A percentile compares a stretch with the other conserved stretches of the same genome.
phyloP scores from a whole-genome alignment of 2,113 vertebrate species.

The Osmerus eperlanus region DNA sequence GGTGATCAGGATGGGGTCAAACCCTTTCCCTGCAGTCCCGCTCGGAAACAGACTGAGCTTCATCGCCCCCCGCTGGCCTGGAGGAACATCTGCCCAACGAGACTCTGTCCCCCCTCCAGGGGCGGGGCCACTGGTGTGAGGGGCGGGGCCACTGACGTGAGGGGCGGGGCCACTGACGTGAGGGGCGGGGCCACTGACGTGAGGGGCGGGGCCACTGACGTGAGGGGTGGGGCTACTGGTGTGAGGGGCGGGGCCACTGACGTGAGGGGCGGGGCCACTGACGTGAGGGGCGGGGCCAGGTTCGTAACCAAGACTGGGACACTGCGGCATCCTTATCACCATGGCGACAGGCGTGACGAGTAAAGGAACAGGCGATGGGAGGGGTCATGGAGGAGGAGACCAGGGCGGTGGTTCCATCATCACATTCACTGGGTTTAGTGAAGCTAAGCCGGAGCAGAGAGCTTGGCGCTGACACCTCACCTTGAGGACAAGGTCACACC shows the following conservation, averaged over 20 bases:
- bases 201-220: not conserved
- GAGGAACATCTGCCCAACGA: not conserved
- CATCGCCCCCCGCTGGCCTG: conserved; percentile 12
- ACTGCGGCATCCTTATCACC: not conserved
- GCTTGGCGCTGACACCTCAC: not conserved
- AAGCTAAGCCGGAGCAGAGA: conserved; percentile 11
- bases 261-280: not conserved
- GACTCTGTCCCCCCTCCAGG: not conserved
- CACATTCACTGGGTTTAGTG: conserved; percentile 8
- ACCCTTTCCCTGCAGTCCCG: too few species aligned
- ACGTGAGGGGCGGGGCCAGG: conserved; percentile 7
- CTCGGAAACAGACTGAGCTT: not conserved
- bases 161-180: not conserved
- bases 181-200: conserved; percentile 1
- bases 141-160: not conserved
- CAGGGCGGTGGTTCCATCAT: not conserved
- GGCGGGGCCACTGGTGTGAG: too few species aligned
- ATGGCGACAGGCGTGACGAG: too few species aligned
- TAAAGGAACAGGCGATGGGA: not conserved
- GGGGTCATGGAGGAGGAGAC: not conserved
- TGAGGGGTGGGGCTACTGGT: not conserved
- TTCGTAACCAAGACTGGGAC: too few species aligned
- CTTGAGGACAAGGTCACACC: not conserved
- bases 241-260: not conserved
- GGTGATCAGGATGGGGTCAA: too few species aligned